Percentiles rank a stretch among this genome's conserved stretches.
Evolutionary conservation across 1,140 invertebrate genomes (phyloP).

Genomic region (Nomia melanderi): DNA sequence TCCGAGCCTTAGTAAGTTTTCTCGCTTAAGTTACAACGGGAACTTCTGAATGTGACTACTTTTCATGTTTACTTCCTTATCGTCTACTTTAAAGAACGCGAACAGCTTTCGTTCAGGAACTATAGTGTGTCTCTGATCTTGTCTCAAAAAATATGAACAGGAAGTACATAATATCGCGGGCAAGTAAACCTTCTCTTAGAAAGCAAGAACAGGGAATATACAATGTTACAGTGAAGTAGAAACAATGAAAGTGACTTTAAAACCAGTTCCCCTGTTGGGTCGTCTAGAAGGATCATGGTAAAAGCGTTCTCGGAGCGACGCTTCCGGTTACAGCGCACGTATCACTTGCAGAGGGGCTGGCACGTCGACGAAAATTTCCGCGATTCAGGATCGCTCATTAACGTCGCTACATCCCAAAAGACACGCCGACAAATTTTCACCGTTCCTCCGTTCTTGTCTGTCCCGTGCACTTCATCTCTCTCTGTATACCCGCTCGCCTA

Average conservation of each 20-base stretch:
- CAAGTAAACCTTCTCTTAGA: no score
- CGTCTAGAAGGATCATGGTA: not conserved
- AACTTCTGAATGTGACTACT: no score
- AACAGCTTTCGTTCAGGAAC: no score
- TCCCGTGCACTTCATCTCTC: slow-evolving; percentile 48
- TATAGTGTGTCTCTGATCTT: no score
- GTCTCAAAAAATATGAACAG: no score
- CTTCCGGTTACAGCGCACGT: not conserved
- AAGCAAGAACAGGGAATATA: no score
- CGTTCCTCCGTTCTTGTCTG: slow-evolving; percentile 18
- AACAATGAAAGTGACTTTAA: not conserved
- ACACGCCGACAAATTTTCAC: slow-evolving; percentile 53
- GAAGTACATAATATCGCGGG: no score
- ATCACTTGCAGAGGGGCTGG: not conserved
- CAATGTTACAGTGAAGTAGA: not conserved
- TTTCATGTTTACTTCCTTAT: no score
- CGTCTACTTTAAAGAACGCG: no score
- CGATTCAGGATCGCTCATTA: slow-evolving; percentile 35
- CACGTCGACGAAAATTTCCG: not conserved
- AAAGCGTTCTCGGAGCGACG: not conserved
- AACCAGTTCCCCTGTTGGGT: not conserved
- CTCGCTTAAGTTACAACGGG: no score
- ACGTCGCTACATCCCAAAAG: slow-evolving; percentile 27
- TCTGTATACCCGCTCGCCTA: slow-evolving; percentile 73
- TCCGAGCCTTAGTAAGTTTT: no score